These are phyloP conservation scores for Batillaria attramentaria DNA, from an alignment of 1,140 invertebrate species.

Conservation along the genomic window DNA sequence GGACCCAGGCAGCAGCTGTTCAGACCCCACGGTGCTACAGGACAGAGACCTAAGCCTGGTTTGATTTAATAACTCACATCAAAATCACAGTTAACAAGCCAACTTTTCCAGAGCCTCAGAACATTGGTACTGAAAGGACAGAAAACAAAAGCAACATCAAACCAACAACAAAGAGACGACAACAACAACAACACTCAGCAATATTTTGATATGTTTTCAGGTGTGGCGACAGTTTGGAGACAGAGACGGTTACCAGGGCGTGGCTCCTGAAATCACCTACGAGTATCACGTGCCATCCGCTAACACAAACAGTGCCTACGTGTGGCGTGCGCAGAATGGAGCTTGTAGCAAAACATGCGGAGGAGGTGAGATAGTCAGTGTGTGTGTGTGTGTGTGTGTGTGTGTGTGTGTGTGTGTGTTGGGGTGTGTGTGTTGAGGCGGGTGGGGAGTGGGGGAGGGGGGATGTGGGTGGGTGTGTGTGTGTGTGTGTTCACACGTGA, in stretches of 20 bases:
- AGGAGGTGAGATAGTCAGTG: conserved; percentile 20
- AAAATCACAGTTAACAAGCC: too few relatives aligned
- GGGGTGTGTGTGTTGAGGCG: not conserved
- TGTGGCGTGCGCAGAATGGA: conserved; percentile 22
- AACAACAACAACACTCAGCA: too few relatives aligned
- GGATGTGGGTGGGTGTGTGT: not conserved
- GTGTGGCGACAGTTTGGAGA: conserved; percentile 42
- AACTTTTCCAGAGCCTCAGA: too few relatives aligned
- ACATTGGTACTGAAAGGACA: too few relatives aligned
- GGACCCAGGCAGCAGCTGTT: too few relatives aligned
- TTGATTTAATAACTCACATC: too few relatives aligned
- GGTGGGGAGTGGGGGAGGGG: not conserved
- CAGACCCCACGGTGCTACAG: too few relatives aligned
- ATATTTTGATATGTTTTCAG: not conserved
- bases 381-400: not conserved
- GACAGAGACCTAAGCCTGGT: too few relatives aligned
- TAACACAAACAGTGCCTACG: not conserved
- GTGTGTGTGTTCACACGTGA: not conserved
- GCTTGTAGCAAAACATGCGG: conserved; percentile 31
- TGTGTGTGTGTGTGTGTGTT: not conserved
- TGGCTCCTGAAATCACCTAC: conserved; percentile 42
- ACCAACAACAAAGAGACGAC: too few relatives aligned
- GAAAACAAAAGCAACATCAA: too few relatives aligned
- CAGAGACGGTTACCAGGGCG: conserved; percentile 33
- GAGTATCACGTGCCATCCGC: conserved; percentile 36